Evolutionary conservation across 1,140 invertebrate genomes (phyloP).

Genomic region (Asobara japonica): DNA sequence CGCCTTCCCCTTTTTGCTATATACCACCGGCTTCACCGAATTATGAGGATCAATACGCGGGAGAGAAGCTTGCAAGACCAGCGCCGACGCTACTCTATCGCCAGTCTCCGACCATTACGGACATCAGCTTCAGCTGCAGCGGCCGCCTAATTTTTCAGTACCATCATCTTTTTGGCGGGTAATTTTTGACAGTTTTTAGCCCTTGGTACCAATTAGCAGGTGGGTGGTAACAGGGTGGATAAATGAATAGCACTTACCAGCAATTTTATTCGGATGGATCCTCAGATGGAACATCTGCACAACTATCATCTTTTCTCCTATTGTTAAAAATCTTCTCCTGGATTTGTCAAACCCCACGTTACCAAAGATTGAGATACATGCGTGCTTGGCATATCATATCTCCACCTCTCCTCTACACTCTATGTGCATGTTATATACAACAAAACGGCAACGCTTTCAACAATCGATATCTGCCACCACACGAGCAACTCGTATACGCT

Average conservation of each 20-base stretch:
- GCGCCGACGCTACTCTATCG: conserved; percentile 57
- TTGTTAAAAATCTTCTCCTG: too few species aligned
- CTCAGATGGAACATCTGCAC: too few species aligned
- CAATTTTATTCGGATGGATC: too few species aligned
- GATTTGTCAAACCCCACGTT: neutral
- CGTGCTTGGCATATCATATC: conserved; percentile 44
- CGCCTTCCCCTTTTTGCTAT: conserved; percentile 39
- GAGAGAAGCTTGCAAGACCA: conserved; percentile 60
- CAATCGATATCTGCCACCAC: conserved; percentile 60
- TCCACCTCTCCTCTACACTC: neutral
- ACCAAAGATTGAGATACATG: conserved; percentile 46
- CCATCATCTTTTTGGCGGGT: too few species aligned
- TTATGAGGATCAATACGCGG: conserved; percentile 68
- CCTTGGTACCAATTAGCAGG: too few species aligned
- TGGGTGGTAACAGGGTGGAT: too few species aligned
- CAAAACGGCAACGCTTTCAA: conserved; percentile 33
- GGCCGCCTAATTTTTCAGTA: neutral
- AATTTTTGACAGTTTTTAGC: too few species aligned
- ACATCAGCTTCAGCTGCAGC: conserved; percentile 4
- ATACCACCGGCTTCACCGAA: conserved; percentile 49
- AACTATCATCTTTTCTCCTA: too few species aligned
- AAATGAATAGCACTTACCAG: too few species aligned
- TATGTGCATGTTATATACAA: neutral
- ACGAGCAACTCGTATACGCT: conserved; percentile 47
- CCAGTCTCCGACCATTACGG: conserved; percentile 48